phyloP scores from a whole-genome alignment of 2,888 invertebrate genomes.

The Allophyes oxyacanthae region DNA sequence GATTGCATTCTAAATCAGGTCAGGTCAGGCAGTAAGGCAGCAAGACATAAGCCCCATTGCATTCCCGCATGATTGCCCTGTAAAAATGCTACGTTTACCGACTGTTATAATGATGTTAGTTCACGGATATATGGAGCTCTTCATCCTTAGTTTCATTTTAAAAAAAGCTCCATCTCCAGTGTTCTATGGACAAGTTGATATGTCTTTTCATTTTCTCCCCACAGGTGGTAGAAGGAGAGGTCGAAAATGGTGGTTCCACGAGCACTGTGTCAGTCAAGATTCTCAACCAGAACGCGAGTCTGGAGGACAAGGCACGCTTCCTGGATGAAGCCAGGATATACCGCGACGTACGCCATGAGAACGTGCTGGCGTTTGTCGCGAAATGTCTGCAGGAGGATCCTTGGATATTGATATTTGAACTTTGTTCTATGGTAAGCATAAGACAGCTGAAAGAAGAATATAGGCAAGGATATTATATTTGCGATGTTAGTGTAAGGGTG shows the following conservation, averaged over 20 bases:
- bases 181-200: too few species aligned
- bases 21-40: too few species aligned
- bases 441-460: background rate
- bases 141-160: too few species aligned
- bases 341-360: conserved; percentile 92
- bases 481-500: too few species aligned
- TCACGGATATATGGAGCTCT: too few species aligned
- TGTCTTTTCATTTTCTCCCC: too few species aligned
- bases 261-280: conserved; percentile 94
- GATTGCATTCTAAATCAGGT: too few species aligned
- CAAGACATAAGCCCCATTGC: too few species aligned
- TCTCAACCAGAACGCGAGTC: conserved; percentile 93
- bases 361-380: conserved; percentile 92
- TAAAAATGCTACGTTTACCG: too few species aligned
- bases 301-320: conserved; percentile 94
- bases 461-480: background rate
- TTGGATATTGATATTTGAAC: conserved; percentile 93
- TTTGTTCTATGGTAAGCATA: conserved; percentile 90
- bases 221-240: conserved; percentile 94
- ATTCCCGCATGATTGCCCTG: too few species aligned
- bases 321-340: conserved; percentile 93
- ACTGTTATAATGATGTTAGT: too few species aligned
- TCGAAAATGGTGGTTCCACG: conserved; percentile 80
- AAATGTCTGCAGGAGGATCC: conserved; percentile 94
- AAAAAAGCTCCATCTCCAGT: too few species aligned